phyloP scores from a whole-genome alignment of 2,797 vertebrate species.

The Podarcis siculus region DNA sequence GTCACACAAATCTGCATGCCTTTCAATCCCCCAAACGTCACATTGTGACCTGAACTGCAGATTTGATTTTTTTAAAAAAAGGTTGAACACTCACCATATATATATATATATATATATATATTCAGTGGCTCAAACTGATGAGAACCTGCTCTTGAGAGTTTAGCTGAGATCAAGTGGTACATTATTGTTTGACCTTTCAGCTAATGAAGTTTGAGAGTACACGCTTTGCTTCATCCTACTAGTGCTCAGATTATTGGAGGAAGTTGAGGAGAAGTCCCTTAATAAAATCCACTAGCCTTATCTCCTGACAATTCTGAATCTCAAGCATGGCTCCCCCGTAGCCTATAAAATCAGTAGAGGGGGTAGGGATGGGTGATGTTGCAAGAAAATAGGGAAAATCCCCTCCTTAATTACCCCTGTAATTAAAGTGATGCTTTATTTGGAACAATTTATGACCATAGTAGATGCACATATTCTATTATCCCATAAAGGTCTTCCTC shows the following conservation, averaged over 20 bases:
- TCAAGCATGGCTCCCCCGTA: background rate
- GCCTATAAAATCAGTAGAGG: background rate
- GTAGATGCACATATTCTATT: background rate
- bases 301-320: background rate
- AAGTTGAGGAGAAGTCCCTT: too few species aligned
- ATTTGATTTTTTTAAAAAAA: background rate
- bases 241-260: background rate
- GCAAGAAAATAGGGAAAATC: background rate
- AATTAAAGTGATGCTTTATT: background rate
- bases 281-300: background rate
- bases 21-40: slow-evolving; percentile 34
- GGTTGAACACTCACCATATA: background rate
- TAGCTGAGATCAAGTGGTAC: slow-evolving; percentile 19
- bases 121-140: slow-evolving; percentile 20
- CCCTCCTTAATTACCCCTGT: background rate
- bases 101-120: slow-evolving; percentile 9
- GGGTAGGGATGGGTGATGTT: background rate
- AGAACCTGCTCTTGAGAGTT: slow-evolving; percentile 23
- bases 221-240: background rate
- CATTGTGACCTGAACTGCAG: slow-evolving; percentile 5
- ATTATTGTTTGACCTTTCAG: slow-evolving; percentile 32
- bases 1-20: background rate
- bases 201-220: slow-evolving; percentile 26
- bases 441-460: background rate
- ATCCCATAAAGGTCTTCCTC: background rate